Base-by-base conservation (phyloP, 2,888 invertebrate genomes). In the Smittia sp. region DNA sequence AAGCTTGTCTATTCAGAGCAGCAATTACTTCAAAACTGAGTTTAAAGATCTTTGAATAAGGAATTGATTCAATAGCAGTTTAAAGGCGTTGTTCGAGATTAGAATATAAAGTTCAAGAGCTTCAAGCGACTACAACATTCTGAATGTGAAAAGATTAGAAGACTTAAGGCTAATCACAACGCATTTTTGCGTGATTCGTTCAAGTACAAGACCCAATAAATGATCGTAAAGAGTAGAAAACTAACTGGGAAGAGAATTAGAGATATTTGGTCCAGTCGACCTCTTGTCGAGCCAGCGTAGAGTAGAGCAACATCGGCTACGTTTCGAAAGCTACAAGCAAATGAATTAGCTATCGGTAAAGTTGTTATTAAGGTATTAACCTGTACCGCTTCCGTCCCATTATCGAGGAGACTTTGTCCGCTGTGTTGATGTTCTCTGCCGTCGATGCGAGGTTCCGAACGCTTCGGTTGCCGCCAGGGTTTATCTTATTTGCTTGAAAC, bases 281-380 rank as follows among this genome's bases (percentile, higher is more conserved):
- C 87, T 76, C 87, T 84, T 78, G 86, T 86, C 75, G 87, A 86
- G 77, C 87, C 87, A 77, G 87, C 87, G 78, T 86, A 88, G 80
- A 87, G 84, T 39, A 87, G 83, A 6, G 85, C 86, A 69, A 84
- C 83, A 77, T 86, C 86, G 11, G 85, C 80, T 73, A 82, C 79
- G 24, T 84, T 80, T 0, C 81, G 81, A 77, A 86, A 79, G 74
- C 80, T 79, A 32, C 77, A 76, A n/a, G 15, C 4, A 76, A 75
- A 76, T 75, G 4, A 46, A 46, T 46, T 46, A 46, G 11, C 6
- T 6, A 46, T 3, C 2, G 11, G 46, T 13, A 46, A 46, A n/a
- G 2, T 32, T 9, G 15, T 46, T 46, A 13, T 58, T 22, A 67
- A 67, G 4, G 18, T 1, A 32, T 52, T 20, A 18, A 11, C 1